Conservation (phyloP, 2,113 vertebrate species). For the Phylloscopus whistleri region DNA sequence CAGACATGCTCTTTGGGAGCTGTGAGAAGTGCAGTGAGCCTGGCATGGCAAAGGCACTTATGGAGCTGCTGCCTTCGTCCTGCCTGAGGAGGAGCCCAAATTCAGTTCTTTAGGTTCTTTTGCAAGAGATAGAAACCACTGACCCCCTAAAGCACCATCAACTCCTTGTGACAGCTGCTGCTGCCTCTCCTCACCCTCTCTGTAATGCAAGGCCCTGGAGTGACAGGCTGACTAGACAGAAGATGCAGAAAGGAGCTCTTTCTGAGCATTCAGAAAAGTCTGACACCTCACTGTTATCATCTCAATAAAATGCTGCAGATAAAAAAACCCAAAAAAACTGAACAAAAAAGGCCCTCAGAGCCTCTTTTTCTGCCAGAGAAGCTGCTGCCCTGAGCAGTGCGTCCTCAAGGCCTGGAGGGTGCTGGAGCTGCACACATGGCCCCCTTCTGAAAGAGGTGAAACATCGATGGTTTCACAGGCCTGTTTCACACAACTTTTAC, state of each 20-base stretch:
- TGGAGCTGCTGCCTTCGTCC: background rate
- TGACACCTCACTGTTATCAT: background rate
- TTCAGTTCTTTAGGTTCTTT: background rate
- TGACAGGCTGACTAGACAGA: background rate
- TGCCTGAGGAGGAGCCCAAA: background rate
- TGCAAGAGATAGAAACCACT: background rate
- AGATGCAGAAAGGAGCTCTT: background rate
- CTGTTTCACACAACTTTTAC: background rate
- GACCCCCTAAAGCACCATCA: background rate
- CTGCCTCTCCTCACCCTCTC: background rate
- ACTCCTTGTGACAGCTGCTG: background rate
- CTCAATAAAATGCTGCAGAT: background rate
- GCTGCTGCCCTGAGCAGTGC: background rate
- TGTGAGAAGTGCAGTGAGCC: background rate
- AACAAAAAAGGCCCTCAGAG: background rate
- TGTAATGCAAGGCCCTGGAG: background rate
- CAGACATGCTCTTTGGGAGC: accelerated
- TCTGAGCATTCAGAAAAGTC: background rate
- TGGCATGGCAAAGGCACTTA: background rate
- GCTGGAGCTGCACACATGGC: accelerated
- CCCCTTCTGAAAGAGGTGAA: background rate
- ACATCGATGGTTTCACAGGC: accelerated
- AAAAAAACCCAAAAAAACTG: background rate
- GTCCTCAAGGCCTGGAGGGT: accelerated
- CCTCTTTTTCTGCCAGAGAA: background rate